Conservation (phyloP, 2,888 invertebrate genomes). For the Cenopis cana region DNA sequence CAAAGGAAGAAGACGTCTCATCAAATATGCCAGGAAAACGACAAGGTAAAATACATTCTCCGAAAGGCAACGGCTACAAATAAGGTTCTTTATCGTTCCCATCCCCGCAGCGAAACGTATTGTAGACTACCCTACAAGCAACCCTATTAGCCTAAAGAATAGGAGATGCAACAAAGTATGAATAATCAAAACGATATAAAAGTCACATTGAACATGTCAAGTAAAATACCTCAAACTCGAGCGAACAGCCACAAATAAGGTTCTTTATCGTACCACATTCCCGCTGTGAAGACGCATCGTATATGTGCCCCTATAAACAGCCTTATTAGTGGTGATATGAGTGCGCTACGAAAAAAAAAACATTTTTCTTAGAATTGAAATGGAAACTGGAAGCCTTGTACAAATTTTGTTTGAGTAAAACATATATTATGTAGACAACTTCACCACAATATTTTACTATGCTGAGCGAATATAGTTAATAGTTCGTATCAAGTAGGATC, state of each 20-base stretch:
- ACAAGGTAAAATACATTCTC: constrained; percentile 13
- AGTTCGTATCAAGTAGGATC: neutral
- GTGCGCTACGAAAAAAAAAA: constrained; percentile 31
- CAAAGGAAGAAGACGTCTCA: constrained; percentile 20
- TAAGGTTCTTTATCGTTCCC: constrained; percentile 29
- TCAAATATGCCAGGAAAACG: constrained; percentile 21
- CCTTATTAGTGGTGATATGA: constrained; percentile 34
- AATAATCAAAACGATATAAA: constrained; percentile 34
- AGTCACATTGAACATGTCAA: constrained; percentile 28
- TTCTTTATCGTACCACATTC: constrained; percentile 29
- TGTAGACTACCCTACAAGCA: constrained; percentile 36
- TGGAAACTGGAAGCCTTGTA: constrained; percentile 33
- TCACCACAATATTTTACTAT: too few species aligned
- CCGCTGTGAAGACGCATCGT: constrained; percentile 17
- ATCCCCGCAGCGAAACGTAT: constrained; percentile 8
- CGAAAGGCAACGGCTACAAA: constrained; percentile 15
- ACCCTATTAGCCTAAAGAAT: constrained; percentile 36
- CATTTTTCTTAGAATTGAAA: constrained; percentile 33
- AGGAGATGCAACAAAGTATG: constrained; percentile 28
- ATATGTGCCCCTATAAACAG: constrained; percentile 31
- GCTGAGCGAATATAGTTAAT: neutral
- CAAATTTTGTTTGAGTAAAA: constrained; percentile 23
- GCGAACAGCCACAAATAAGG: constrained; percentile 25
- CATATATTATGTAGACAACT: too few species aligned
- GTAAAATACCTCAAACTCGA: constrained; percentile 25